A percentile compares a stretch with the other conserved stretches of the same genome.
Evolutionary conservation across 2,113 vertebrate species (phyloP).

Genomic region (Uria aalge): DNA sequence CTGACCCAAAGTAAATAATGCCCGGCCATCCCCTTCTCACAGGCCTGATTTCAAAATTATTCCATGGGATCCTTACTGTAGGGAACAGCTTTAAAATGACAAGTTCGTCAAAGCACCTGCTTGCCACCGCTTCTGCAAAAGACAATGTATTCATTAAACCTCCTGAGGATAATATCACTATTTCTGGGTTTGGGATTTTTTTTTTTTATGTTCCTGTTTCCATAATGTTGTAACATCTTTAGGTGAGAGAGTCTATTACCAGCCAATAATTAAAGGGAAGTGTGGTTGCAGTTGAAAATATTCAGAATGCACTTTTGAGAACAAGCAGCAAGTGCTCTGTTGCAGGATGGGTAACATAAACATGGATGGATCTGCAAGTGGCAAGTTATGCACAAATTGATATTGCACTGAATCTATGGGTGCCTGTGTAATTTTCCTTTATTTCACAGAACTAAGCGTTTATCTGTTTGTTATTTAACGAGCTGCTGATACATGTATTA

Average conservation of each 20-base stretch:
- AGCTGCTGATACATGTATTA: not conserved
- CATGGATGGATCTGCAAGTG: not conserved
- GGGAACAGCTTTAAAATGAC: not conserved
- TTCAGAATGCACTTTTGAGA: not conserved
- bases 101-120: not conserved
- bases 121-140: not conserved
- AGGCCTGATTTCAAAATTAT: not conserved
- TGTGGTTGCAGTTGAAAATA: not conserved
- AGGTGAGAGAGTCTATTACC: not conserved
- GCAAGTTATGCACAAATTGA: not conserved
- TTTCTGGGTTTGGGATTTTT: fast-evolving
- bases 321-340: not conserved
- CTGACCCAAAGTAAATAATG: not conserved
- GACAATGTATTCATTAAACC: fast-evolving
- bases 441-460: not conserved
- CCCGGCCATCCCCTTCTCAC: not conserved
- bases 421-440: not conserved
- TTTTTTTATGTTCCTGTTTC: fast-evolving
- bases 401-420: not conserved
- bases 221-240: not conserved
- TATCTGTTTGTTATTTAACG: not conserved
- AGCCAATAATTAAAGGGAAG: not conserved
- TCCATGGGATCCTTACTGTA: not conserved
- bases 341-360: not conserved
- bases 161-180: not conserved